Evolutionary conservation across 1,140 invertebrate species (phyloP).

Genomic region (Sinella curviseta): DNA sequence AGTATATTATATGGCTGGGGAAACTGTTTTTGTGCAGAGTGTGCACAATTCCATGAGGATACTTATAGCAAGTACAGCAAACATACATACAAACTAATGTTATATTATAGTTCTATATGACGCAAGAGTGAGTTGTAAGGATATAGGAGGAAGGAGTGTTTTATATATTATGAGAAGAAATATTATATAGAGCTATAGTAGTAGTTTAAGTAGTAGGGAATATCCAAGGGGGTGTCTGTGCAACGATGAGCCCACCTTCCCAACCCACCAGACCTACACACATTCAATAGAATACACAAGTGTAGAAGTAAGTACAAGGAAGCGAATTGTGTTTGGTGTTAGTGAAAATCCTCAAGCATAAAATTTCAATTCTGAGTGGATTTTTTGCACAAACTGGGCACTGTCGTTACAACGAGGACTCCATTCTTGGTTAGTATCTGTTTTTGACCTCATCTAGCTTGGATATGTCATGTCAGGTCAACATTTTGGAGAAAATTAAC

Average conservation of each 20-base stretch:
- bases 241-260: conserved; percentile 1
- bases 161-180: not conserved
- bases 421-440: conserved; percentile 23
- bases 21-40: no score
- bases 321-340: conserved; percentile 41
- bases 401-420: conserved; percentile 22
- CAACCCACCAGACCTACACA: conserved; percentile 23
- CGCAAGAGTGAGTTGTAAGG: no score
- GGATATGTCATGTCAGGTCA: conserved; percentile 26
- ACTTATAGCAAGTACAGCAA: no score
- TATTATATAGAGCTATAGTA: not conserved
- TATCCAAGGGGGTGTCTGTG: not conserved
- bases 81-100: no score
- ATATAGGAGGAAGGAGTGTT: no score
- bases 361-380: conserved; percentile 46
- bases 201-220: not conserved
- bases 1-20: no score
- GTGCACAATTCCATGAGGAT: no score
- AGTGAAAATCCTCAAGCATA: conserved; percentile 46
- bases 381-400: conserved; percentile 43
- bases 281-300: conserved; percentile 18
- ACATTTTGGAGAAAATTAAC: not conserved
- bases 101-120: no score
- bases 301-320: conserved; percentile 28
- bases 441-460: conserved; percentile 26